Conservation (phyloP, 2,797 vertebrate species). For the Falco novaeseelandiae region DNA sequence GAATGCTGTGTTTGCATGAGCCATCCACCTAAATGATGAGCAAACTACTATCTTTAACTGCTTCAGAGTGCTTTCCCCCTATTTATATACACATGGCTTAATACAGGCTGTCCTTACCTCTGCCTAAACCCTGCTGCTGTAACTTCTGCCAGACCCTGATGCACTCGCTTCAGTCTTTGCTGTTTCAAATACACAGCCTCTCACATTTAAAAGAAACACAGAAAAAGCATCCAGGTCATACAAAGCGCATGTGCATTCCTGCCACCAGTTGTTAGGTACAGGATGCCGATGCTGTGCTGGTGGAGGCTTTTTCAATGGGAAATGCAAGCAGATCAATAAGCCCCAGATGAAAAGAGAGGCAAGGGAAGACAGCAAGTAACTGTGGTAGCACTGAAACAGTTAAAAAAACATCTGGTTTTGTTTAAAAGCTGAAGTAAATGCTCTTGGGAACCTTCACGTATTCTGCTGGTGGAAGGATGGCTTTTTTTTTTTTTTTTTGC, state of each 20-base stretch:
- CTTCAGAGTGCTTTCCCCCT: neutral
- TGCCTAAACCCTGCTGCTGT: rapidly evolving
- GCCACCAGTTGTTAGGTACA: neutral
- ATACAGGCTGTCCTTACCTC: neutral
- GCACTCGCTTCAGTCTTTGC: neutral
- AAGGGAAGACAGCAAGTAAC: neutral
- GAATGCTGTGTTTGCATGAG: neutral
- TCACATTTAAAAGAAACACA: neutral
- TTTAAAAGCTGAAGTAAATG: neutral
- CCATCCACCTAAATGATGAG: neutral
- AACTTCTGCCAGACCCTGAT: neutral
- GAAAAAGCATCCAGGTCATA: neutral
- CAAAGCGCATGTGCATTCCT: neutral
- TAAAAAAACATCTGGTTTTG: neutral
- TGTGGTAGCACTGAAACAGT: neutral
- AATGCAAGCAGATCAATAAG: neutral
- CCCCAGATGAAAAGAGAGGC: neutral
- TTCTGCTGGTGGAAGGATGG: neutral
- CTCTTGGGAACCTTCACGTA: neutral
- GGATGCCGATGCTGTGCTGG: neutral
- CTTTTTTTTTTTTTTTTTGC: constrained; percentile 9
- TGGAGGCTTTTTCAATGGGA: neutral
- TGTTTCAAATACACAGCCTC: neutral
- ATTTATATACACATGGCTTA: neutral
- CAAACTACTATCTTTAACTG: neutral